phyloP scores from a whole-genome alignment of 2,113 vertebrate species.

The Ceuthmochares aereus region DNA sequence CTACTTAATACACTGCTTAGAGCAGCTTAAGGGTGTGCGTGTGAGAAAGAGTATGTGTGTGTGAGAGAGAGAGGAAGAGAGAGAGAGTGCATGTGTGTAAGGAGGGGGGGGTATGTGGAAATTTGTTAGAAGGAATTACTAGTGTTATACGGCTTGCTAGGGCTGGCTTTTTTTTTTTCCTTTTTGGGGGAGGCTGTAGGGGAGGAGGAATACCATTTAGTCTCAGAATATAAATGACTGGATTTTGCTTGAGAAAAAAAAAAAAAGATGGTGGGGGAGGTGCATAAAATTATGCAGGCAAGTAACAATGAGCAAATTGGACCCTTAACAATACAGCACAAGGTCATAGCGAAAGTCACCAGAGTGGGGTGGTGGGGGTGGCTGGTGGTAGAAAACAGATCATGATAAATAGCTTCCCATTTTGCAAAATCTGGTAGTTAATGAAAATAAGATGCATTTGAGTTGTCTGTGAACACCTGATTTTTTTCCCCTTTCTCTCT shows the following conservation, averaged over 20 bases:
- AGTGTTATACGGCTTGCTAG: conserved; percentile 82
- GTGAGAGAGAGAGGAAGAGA: conserved; percentile 39
- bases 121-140: conserved; percentile 91
- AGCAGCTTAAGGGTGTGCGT: conserved; percentile 86
- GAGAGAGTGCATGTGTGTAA: conserved; percentile 53
- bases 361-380: conserved; percentile 81
- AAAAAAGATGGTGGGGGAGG: conserved; percentile 76
- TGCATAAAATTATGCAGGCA: conserved; percentile 90
- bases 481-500: conserved; percentile 47
- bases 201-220: conserved; percentile 88
- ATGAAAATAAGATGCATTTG: conserved; percentile 88
- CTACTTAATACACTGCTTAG: conserved; percentile 93
- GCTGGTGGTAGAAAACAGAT: conserved; percentile 92
- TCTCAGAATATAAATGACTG: conserved; percentile 90
- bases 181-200: conserved; percentile 56
- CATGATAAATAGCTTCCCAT: conserved; percentile 96
- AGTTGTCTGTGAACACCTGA: conserved; percentile 79
- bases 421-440: conserved; percentile 95
- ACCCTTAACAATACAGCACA: conserved; percentile 83
- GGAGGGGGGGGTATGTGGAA: conserved; percentile 72
- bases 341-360: conserved; percentile 94
- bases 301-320: conserved; percentile 94
- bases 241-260: conserved; percentile 79
- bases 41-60: conserved; percentile 63
- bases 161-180: neutral